Evolutionary conservation across 2,888 invertebrate genomes (phyloP).

Genomic region (Pharmacophagus antenor): DNA sequence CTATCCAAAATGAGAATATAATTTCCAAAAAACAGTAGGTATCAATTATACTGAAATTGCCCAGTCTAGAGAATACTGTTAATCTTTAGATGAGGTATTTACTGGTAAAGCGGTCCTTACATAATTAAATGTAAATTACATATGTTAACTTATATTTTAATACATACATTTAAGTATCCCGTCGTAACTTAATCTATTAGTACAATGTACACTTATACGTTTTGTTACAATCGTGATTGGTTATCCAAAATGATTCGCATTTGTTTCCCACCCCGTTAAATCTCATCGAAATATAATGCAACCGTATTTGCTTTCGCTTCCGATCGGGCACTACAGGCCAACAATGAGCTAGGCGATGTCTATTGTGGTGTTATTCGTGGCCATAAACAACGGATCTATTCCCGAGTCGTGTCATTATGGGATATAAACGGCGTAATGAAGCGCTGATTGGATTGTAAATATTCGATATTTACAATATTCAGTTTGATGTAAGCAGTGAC

Average conservation of each 20-base stretch:
- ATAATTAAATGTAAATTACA: too few relatives aligned
- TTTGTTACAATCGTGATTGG: not conserved
- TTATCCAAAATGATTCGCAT: not conserved
- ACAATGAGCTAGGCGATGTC: conserved; percentile 22
- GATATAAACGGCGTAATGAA: conserved; percentile 14
- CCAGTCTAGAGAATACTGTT: too few relatives aligned
- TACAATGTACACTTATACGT: not conserved
- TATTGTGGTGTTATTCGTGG: conserved; percentile 33
- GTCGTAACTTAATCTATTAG: too few relatives aligned
- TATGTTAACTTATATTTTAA: too few relatives aligned
- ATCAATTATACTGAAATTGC: too few relatives aligned
- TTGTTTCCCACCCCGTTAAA: conserved; percentile 18
- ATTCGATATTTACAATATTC: not conserved
- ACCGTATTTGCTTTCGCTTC: conserved; percentile 10
- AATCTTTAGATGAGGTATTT: too few relatives aligned
- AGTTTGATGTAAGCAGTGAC: not conserved
- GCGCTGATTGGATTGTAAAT: conserved; percentile 21
- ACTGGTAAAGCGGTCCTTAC: too few relatives aligned
- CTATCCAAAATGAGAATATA: too few relatives aligned
- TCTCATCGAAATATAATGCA: conserved; percentile 9
- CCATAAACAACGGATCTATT: conserved; percentile 33
- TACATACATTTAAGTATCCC: too few relatives aligned
- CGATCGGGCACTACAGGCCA: conserved; percentile 13
- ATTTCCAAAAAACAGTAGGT: too few relatives aligned
- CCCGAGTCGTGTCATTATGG: conserved; percentile 19